Conservation (phyloP, 2,113 vertebrate genomes). For the Jacana jacana region DNA sequence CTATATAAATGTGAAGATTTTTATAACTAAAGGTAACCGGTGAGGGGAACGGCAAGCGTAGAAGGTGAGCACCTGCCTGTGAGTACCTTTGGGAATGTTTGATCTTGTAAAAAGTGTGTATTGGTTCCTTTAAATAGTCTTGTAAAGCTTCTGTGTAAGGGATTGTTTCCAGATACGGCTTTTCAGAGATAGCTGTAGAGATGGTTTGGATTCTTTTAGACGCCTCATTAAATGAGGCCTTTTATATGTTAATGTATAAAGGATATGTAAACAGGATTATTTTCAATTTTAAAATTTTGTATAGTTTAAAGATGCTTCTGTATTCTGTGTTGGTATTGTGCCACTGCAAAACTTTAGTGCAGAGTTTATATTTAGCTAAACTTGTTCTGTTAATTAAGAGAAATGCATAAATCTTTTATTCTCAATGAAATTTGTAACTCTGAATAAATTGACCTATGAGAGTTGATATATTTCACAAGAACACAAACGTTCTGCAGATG, state of each 20-base stretch:
- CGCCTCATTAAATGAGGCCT: conserved; percentile 80
- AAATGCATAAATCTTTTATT: conserved; percentile 84
- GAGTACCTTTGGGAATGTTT: conserved; percentile 68
- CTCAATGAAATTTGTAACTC: conserved; percentile 77
- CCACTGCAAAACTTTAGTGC: conserved; percentile 77
- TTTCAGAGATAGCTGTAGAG: conserved; percentile 77
- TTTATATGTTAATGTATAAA: conserved; percentile 85
- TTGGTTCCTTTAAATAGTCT: conserved; percentile 80
- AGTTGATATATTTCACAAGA: conserved; percentile 71
- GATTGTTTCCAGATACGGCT: conserved; percentile 74
- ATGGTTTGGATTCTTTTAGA: conserved; percentile 77
- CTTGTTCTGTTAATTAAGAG: conserved; percentile 77
- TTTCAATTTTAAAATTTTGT: conserved; percentile 82
- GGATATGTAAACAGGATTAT: conserved; percentile 79
- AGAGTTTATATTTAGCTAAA: conserved; percentile 84
- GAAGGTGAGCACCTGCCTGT: conserved; percentile 59
- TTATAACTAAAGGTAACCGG: conserved; percentile 67
- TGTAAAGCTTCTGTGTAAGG: conserved; percentile 81
- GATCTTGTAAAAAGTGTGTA: conserved; percentile 82
- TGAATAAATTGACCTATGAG: conserved; percentile 80
- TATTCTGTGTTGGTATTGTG: conserved; percentile 78
- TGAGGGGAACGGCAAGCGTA: conserved; percentile 55
- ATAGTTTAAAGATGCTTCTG: conserved; percentile 81
- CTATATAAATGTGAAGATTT: conserved; percentile 69
- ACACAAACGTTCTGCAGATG: conserved; percentile 35